A percentile compares a stretch with the other conserved stretches of the same genome.
Evolutionary conservation across 1,140 invertebrate species (phyloP).

Genomic region (Ceratosolen fusciceps): DNA sequence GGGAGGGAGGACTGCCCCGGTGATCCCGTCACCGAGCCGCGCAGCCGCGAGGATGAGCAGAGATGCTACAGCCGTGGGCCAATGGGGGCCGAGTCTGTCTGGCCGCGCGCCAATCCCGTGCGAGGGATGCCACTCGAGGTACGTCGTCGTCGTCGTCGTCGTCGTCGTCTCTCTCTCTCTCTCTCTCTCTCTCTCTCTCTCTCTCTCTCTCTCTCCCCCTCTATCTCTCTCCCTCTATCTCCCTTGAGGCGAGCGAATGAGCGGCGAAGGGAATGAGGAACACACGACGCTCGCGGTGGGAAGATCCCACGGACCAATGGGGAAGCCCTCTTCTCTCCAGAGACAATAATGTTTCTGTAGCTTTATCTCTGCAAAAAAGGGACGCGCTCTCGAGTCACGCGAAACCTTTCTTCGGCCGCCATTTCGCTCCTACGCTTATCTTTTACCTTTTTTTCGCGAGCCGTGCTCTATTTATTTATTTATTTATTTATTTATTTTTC

Average conservation of each 20-base stretch:
- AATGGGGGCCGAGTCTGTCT: slow-evolving; percentile 58
- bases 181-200: too few species aligned
- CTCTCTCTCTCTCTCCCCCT: too few species aligned
- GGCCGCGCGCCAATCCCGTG: slow-evolving; percentile 57
- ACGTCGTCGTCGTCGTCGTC: neutral
- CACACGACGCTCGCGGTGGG: slow-evolving; percentile 20
- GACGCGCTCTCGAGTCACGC: neutral
- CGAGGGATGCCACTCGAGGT: slow-evolving; percentile 51
- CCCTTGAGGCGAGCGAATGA: too few species aligned
- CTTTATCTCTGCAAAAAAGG: neutral
- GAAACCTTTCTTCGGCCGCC: too few species aligned
- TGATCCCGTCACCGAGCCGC: slow-evolving; percentile 54
- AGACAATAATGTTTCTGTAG: neutral
- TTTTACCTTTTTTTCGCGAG: neutral
- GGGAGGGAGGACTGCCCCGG: slow-evolving; percentile 46
- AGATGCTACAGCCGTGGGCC: slow-evolving; percentile 60
- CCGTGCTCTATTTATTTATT: too few species aligned
- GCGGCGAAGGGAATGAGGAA: slow-evolving; percentile 23
- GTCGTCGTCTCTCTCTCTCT: too few species aligned
- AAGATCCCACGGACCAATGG: slow-evolving; percentile 33
- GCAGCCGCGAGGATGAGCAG: slow-evolving; percentile 70
- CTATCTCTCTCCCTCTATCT: too few species aligned
- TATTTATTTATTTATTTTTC: too few species aligned
- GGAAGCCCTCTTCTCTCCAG: neutral
- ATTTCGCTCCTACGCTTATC: neutral